Evolutionary conservation across 1,140 invertebrate genomes (phyloP), one percentile per base, ranked within the genome.

Genomic region (Brachystomella parvula): DNA sequence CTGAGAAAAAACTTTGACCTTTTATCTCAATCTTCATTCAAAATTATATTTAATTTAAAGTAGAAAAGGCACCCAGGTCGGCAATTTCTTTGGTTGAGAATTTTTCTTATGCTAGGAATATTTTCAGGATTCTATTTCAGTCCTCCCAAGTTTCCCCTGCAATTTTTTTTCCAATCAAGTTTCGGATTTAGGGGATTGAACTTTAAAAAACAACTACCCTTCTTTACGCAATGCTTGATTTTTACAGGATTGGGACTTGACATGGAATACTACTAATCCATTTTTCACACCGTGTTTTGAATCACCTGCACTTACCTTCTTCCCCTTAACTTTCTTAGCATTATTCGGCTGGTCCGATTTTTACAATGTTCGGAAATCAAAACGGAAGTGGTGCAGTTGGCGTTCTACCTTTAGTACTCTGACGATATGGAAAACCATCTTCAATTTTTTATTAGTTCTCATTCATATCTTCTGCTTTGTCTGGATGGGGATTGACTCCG

Each of bases 271-370:
- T 24, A 78, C 83, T 21, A 80, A 86, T 77, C 92, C 92, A 56
- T 85, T 92, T 75, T 82, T 95, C 58, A 90, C 90, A 64, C 79
- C 82, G 77, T 95, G 92, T 78, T 92, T 95, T 79, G 87, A 94
- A 76, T 86, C 88, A 78, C 94, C 92, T 2, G 85, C 89, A 0
- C 76, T 96, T 35, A 79, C 91, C 56, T 95, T 91, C 90, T 77
- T 84, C 47, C 93, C 94, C 3, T 93, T 90, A 77, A 76, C 82
- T 28, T 93, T 92, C 77, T 79, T 96, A 2, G 93, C 88, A 87
- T 63, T 85, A 0, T 87, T 89, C 71, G 60, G 30, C 12, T 49
- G 58, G 35, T 6, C 49, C 30, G 58, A 60, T 26, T 19, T 60
- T 19, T 26, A 12, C 58, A 26, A 60, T 31, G 30, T 6, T 9